Evolutionary conservation across 2,113 vertebrate species (phyloP).

Genomic region (human): DNA sequence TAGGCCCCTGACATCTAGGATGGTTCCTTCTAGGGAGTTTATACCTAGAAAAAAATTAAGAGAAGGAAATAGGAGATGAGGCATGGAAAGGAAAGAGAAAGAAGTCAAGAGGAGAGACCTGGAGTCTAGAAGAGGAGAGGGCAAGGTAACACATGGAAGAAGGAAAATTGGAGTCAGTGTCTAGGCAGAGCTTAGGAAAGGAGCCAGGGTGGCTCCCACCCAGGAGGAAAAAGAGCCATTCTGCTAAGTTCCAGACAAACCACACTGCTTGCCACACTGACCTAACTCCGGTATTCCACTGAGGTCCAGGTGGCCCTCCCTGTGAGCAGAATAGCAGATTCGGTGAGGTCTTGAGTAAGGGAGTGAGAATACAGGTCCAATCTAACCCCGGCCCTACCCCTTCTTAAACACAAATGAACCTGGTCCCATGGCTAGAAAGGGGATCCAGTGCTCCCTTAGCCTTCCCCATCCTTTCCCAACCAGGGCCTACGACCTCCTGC

Average conservation of each 20-base stretch:
- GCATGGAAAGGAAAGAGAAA: not conserved
- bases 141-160: not conserved
- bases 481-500: not conserved
- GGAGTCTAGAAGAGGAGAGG: not conserved
- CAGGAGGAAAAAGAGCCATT: not conserved
- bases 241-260: not conserved
- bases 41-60: not conserved
- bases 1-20: not conserved
- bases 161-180: not conserved
- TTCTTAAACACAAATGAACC: not conserved
- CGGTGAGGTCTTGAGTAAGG: not conserved
- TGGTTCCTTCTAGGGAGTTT: not conserved
- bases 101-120: not conserved
- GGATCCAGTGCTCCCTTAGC: not conserved
- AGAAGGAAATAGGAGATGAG: not conserved
- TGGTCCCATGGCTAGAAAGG: not conserved
- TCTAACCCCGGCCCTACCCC: not conserved
- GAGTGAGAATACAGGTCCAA: not conserved
- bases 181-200: not conserved
- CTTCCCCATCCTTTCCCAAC: not conserved
- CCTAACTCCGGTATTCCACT: not conserved
- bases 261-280: no score
- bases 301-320: not conserved
- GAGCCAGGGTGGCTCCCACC: not conserved
- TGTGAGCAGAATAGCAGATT: not conserved